phyloP scores from a whole-genome alignment of 1,140 invertebrate species.

The Sesamia nonagrioides region DNA sequence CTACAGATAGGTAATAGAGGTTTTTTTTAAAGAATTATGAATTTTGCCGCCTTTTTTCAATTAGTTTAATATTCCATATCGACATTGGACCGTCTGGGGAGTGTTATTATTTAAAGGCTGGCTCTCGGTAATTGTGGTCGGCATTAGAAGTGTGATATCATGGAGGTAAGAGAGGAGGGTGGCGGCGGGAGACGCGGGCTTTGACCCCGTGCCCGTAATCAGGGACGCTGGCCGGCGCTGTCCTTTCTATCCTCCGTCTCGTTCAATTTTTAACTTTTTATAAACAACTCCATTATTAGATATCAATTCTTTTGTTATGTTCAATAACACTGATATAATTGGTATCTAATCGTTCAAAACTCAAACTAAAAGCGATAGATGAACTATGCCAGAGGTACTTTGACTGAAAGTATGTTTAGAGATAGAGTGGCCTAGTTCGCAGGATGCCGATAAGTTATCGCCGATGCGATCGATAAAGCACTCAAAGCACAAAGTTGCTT shows the following conservation, averaged over 20 bases:
- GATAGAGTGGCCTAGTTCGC: conserved; percentile 76
- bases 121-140: conserved; percentile 51
- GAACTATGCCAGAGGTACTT: conserved; percentile 47
- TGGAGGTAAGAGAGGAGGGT: conserved; percentile 34
- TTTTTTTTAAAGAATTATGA: background rate
- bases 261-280: conserved; percentile 28
- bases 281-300: conserved; percentile 31
- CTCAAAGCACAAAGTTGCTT: conserved; percentile 58
- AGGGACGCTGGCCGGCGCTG: conserved; percentile 50
- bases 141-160: conserved; percentile 39
- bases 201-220: conserved; percentile 61
- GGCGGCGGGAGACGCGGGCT: conserved; percentile 51
- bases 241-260: conserved; percentile 29
- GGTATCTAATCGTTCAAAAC: conserved; percentile 33
- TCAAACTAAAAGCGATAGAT: conserved; percentile 50
- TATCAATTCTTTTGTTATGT: conserved; percentile 33
- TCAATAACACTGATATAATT: conserved; percentile 12
- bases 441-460: conserved; percentile 75
- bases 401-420: conserved; percentile 57
- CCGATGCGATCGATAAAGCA: conserved; percentile 73
- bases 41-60: conserved; percentile 10
- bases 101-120: conserved; percentile 50
- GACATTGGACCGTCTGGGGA: conserved; percentile 17
- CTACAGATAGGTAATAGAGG: background rate
- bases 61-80: conserved; percentile 30